Conservation (phyloP, 64 coral and sea anemone genomes). For the Montipora foliosa region DNA sequence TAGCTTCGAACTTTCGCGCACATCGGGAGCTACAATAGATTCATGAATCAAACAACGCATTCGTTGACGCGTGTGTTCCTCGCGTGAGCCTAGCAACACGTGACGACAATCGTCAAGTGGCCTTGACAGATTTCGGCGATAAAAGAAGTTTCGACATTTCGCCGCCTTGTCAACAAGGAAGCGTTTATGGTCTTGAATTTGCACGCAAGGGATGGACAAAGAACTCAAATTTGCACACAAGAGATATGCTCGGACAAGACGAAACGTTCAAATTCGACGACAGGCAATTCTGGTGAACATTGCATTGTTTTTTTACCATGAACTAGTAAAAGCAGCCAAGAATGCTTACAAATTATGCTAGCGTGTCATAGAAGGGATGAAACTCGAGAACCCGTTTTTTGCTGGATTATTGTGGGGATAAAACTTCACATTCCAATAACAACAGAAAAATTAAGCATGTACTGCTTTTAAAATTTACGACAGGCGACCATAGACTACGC, state of each 20-base stretch:
- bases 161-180: constrained; percentile 44
- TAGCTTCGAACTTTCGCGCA: constrained; percentile 15
- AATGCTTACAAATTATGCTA: background rate
- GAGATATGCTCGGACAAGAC: background rate
- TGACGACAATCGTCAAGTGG: constrained; percentile 10
- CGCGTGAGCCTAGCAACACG: constrained; percentile 4
- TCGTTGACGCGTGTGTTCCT: constrained; percentile 16
- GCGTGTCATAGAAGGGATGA: constrained; percentile 12
- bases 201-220: constrained; percentile 21
- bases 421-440: constrained; percentile 6
- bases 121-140: constrained; percentile 28
- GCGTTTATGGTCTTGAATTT: background rate
- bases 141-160: constrained; percentile 37
- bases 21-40: background rate
- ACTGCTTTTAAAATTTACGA: background rate
- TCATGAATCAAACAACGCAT: constrained; percentile 5
- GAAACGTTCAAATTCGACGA: background rate
- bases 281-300: background rate
- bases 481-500: background rate
- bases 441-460: constrained; percentile 14
- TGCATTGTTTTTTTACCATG: too few species aligned
- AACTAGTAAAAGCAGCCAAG: background rate
- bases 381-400: constrained; percentile 22
- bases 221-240: background rate
- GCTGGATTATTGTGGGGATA: background rate